These are phyloP conservation scores for Megaustenia siamemsis DNA, from an alignment of 2,888 invertebrate genomes.

Conservation along the genomic window DNA sequence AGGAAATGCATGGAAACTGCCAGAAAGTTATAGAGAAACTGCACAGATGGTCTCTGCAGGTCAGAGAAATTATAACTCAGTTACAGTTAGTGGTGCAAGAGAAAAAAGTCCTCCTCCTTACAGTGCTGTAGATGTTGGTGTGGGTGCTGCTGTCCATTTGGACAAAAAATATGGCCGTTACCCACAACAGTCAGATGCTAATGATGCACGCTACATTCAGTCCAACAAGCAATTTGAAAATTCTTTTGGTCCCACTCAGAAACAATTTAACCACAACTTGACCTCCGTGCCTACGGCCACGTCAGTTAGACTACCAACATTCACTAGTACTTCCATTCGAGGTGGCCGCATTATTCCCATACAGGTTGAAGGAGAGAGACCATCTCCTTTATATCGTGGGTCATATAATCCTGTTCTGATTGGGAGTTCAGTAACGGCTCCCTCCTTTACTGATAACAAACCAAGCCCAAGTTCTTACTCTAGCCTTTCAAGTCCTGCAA, in stretches of 20 bases:
- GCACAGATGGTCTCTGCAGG: constrained; percentile 52
- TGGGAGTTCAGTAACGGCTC: neutral
- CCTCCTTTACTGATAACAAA: neutral
- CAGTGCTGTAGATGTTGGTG: constrained; percentile 49
- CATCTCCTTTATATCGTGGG: constrained; percentile 9
- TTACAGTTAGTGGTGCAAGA: neutral
- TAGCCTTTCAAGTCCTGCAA: neutral
- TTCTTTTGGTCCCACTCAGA: neutral
- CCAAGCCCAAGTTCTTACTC: neutral
- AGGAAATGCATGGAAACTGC: constrained; percentile 60
- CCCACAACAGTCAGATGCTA: neutral
- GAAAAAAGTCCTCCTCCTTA: constrained; percentile 24
- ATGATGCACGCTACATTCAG: neutral
- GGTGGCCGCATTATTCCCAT: constrained; percentile 65
- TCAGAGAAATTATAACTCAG: constrained; percentile 12
- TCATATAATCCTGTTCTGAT: constrained; percentile 15
- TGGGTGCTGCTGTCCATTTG: constrained; percentile 53
- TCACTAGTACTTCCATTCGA: neutral
- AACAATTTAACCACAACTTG: neutral
- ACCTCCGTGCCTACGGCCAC: constrained; percentile 1
- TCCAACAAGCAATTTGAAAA: neutral
- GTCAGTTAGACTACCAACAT: constrained; percentile 9
- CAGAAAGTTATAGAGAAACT: constrained; percentile 54
- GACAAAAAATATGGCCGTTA: constrained; percentile 2
- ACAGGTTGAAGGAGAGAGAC: constrained; percentile 56